Evolutionary conservation across 2,113 vertebrate genomes (phyloP).

Genomic region (Alouatta palliata): DNA sequence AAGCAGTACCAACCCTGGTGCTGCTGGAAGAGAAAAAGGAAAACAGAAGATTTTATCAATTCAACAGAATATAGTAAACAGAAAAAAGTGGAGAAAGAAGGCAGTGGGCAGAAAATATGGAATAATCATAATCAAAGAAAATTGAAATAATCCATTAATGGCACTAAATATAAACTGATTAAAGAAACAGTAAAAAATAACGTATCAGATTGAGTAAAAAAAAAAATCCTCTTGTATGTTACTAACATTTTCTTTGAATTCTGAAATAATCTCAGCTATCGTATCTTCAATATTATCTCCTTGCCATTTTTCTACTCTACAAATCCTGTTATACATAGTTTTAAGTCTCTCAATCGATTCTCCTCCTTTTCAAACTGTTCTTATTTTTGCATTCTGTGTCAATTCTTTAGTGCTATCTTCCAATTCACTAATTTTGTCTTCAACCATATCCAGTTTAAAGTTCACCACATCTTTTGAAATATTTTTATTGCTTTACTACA

Average conservation of each 20-base stretch:
- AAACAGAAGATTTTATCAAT: not conserved
- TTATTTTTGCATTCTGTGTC: not conserved
- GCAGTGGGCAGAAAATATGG: not conserved
- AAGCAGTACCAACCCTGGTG: not conserved
- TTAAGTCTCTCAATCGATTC: not conserved
- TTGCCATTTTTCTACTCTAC: not conserved
- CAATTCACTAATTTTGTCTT: not conserved
- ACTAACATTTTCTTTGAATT: not conserved
- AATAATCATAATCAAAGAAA: not conserved
- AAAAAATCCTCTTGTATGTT: not conserved
- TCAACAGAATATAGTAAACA: not conserved
- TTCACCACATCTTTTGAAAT: not conserved
- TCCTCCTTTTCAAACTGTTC: not conserved
- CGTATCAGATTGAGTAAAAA: not conserved
- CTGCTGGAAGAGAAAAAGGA: not conserved
- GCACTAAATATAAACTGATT: not conserved
- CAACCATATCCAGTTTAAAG: not conserved
- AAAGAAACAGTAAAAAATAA: not conserved
- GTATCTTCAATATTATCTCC: not conserved
- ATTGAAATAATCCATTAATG: not conserved
- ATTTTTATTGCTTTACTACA: not conserved
- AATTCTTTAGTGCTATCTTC: not conserved
- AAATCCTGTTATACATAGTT: not conserved
- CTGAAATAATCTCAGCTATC: not conserved
- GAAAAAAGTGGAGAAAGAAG: not conserved